phyloP scores from a whole-genome alignment of 1,140 invertebrate species.

The Daktulosphaira vitifoliae region DNA sequence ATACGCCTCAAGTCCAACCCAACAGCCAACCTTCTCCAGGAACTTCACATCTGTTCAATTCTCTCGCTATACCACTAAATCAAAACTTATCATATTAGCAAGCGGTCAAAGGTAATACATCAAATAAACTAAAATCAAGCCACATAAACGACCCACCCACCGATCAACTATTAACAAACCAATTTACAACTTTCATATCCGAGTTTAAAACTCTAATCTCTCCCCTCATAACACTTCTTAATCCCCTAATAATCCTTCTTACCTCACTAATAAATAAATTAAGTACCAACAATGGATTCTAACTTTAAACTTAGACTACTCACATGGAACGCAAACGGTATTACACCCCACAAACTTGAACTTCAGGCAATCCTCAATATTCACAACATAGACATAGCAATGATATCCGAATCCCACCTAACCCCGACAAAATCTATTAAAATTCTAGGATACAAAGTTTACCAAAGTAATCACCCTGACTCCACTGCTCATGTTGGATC shows the following conservation, averaged over 20 bases:
- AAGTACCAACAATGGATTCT: neutral
- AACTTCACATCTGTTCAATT: no score
- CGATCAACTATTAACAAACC: neutral
- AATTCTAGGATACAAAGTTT: neutral
- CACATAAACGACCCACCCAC: neutral
- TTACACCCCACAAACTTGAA: neutral
- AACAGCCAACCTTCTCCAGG: no score
- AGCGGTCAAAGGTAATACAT: neutral
- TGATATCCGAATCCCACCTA: slow-evolving; percentile 1
- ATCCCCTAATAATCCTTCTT: neutral
- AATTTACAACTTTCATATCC: neutral
- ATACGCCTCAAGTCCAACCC: no score
- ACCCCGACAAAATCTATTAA: neutral
- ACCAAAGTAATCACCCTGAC: neutral
- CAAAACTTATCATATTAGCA: neutral
- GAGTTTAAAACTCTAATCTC: neutral
- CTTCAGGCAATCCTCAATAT: neutral
- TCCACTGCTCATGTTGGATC: neutral
- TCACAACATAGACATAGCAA: neutral
- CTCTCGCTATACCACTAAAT: no score
- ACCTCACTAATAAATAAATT: neutral
- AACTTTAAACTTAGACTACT: neutral
- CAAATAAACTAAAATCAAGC: neutral
- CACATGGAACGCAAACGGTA: neutral
- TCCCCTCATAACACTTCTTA: neutral